Evolutionary conservation across 2,797 vertebrate genomes (phyloP), one percentile per base, ranked within the genome.

Genomic region (Periophthalmus magnuspinnatus): DNA sequence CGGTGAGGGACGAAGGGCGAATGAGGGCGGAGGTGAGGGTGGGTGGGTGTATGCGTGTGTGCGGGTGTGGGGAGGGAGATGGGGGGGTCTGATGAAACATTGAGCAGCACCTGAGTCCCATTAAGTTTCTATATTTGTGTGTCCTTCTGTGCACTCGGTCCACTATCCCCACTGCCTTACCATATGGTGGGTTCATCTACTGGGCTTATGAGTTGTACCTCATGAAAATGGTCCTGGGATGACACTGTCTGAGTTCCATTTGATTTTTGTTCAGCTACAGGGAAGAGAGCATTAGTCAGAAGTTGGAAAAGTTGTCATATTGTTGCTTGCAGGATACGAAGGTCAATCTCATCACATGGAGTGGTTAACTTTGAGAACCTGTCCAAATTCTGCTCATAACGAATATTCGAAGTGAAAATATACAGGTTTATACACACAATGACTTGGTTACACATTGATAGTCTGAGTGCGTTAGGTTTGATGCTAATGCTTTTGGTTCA

Each of bases 101-200:
- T 45, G 33, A 74, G 71, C 80, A 84, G 73, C 89, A 91, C 86
- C 90, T 90, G 89, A 89, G 89, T 86, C 89, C 88, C 89, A 90
- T 92, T 92, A 89, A 77, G 65, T 81, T 76, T 78, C 78, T 70
- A 76, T 82, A 84, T 85, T 76, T 67, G 76, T 76, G 71, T 47
- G 34, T 79, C 81, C 74, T 70, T 66, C 74, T 66, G 76, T 77
- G 47, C 80, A 71, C 76, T 69, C 71, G 6, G 76, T 74, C 50
- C 72, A n/a, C 68, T 67, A 52, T 76, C 59, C 66, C 67, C 72
- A 38, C 79, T 24, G 80, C 78, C 66, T 76, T 76, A 1, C 82
- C 81, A 75, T 83, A 84, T 78, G 84, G 79, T 32, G 60, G 76
- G 75, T 74, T 86, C 82, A 72, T 81, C 79, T 80, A 72, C n/a